Conservation (phyloP, 2,888 invertebrate genomes). For the Nebria salina region DNA sequence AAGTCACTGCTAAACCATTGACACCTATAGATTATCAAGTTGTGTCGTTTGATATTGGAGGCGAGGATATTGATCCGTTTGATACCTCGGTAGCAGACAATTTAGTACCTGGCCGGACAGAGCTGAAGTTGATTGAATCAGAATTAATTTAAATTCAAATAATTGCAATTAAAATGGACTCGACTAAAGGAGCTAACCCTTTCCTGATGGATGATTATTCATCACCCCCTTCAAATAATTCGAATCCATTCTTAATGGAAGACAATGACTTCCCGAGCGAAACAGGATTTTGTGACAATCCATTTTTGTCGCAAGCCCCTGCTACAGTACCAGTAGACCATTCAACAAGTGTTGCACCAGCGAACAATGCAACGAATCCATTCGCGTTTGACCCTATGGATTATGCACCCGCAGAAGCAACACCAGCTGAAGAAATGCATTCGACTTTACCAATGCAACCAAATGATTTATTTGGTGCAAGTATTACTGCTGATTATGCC, state of each 20-base stretch:
- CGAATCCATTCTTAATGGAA: conserved; percentile 76
- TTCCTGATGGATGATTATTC: conserved; percentile 75
- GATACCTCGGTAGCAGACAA: conserved; percentile 83
- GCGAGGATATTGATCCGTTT: conserved; percentile 74
- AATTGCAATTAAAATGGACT: conserved; percentile 64
- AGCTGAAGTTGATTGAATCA: conserved; percentile 80
- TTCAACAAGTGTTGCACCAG: conserved; percentile 52
- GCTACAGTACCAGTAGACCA: conserved; percentile 48
- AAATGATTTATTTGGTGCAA: conserved; percentile 44
- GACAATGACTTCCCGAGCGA: conserved; percentile 58
- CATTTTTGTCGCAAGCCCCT: conserved; percentile 70
- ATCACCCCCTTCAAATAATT: conserved; percentile 64
- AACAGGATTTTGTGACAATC: conserved; percentile 69
- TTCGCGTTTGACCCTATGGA: conserved; percentile 68
- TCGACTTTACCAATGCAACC: conserved; percentile 27
- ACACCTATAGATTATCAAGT: conserved; percentile 61
- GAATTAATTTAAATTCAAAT: conserved; percentile 67
- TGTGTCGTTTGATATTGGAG: conserved; percentile 64
- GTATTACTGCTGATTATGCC: conserved; percentile 16
- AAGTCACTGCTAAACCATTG: conserved; percentile 59
- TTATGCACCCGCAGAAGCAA: conserved; percentile 56
- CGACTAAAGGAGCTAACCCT: conserved; percentile 73
- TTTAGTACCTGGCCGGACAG: conserved; percentile 79
- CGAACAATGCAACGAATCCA: conserved; percentile 69
- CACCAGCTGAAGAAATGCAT: conserved; percentile 25